These are phyloP conservation scores for Hedya salicella DNA, from an alignment of 2,888 invertebrate genomes.

Conservation along the genomic window DNA sequence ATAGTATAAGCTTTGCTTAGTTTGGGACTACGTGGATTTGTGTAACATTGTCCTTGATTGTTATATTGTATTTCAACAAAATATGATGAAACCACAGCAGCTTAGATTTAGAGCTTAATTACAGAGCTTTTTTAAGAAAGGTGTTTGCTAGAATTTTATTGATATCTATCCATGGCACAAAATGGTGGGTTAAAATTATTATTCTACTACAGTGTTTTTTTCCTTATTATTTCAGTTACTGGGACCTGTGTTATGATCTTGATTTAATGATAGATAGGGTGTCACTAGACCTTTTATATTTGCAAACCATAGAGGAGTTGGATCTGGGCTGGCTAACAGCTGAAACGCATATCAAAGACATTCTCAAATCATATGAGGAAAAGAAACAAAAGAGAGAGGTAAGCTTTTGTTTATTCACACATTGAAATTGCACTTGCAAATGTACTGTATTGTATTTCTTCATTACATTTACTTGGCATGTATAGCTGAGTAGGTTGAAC, in stretches of 20 bases:
- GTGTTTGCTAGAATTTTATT: neutral
- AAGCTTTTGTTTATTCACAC: conserved; percentile 47
- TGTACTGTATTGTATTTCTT: neutral
- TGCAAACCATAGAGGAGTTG: conserved; percentile 94
- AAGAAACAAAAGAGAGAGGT: conserved; percentile 94
- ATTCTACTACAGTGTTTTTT: conserved; percentile 33
- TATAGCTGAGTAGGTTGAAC: too few species aligned
- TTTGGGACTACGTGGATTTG: too few species aligned
- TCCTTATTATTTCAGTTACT: conserved; percentile 92
- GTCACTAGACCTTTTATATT: conserved; percentile 93
- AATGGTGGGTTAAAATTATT: neutral
- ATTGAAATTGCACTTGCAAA: too few species aligned
- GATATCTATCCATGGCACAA: neutral
- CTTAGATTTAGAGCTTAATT: too few species aligned
- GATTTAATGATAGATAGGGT: conserved; percentile 93
- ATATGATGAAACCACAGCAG: too few species aligned
- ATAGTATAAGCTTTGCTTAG: too few species aligned
- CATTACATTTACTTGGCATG: neutral
- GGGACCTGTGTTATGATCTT: conserved; percentile 94
- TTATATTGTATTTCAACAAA: too few species aligned
- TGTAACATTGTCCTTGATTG: too few species aligned
- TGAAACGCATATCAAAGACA: conserved; percentile 87
- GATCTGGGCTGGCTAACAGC: conserved; percentile 94
- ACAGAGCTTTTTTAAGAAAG: too few species aligned
- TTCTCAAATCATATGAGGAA: conserved; percentile 89